Percentiles rank a stretch among this genome's conserved stretches.
Evolutionary conservation across 2,888 invertebrate species (phyloP).

Genomic region (Aromia moschata): DNA sequence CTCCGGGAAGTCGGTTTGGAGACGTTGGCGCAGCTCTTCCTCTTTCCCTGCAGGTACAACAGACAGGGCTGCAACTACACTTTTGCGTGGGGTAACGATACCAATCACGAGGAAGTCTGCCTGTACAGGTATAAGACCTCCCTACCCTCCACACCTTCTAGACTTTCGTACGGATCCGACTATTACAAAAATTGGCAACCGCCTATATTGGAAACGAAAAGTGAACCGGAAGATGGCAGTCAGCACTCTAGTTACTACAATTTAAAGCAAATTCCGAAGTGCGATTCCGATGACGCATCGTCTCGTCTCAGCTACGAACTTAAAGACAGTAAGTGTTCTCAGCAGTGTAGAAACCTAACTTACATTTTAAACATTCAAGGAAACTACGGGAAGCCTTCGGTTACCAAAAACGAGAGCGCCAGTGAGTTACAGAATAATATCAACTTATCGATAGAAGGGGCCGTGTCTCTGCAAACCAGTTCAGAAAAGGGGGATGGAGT

Average conservation of each 20-base stretch:
- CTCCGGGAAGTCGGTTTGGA: slow-evolving; percentile 50
- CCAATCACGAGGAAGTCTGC: slow-evolving; percentile 49
- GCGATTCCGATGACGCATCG: slow-evolving; percentile 26
- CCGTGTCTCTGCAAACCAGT: slow-evolving; percentile 29
- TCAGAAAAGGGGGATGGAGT: slow-evolving; percentile 32
- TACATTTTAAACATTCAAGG: slow-evolving; percentile 38
- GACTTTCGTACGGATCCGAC: neutral
- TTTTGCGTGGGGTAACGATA: slow-evolving; percentile 45
- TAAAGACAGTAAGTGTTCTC: slow-evolving; percentile 31
- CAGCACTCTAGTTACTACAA: no score
- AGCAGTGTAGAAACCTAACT: slow-evolving; percentile 31
- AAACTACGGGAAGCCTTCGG: slow-evolving; percentile 32
- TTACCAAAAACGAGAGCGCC: slow-evolving; percentile 8
- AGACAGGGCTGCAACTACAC: slow-evolving; percentile 45
- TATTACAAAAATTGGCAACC: no score
- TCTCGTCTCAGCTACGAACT: slow-evolving; percentile 31
- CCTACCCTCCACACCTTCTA: slow-evolving; percentile 21
- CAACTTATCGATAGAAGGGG: slow-evolving; percentile 37
- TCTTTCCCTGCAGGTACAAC: slow-evolving; percentile 51
- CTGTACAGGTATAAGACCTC: slow-evolving; percentile 41
- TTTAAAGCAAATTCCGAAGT: neutral
- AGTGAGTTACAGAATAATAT: slow-evolving; percentile 20
- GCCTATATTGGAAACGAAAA: no score
- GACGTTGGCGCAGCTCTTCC: slow-evolving; percentile 44
- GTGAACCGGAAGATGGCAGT: no score